Evolutionary conservation across 2,113 vertebrate genomes (phyloP), one percentile per base, ranked within the genome.

Genomic region (Lagopus leucura): DNA sequence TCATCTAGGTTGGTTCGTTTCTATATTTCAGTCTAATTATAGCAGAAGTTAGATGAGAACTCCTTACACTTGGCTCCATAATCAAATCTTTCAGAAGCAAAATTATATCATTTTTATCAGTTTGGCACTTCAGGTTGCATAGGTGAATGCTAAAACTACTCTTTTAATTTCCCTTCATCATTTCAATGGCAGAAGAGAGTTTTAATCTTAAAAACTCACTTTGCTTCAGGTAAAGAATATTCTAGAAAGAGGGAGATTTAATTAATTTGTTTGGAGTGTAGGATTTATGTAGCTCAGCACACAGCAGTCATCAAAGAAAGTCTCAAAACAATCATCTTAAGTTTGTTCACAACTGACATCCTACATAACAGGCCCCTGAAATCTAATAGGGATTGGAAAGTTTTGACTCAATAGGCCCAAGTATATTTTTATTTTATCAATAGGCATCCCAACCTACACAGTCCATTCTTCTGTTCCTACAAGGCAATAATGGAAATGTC

Each of bases 1-100:
- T 96, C 91, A 92, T 45, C 64, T 80, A 85, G 87, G 88, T 92
- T 82, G 75, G 45, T 87, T 85, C 64, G 58, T n/a, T 82, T 85
- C 10, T 87, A 15, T 66, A 28, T 27, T 52, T 19, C 43, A 76
- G 54, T 45, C 54, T 82, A 94, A 95, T 91, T 89, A 82, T 8
- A 73, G 36, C 28, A 48, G 36, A 82, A 91, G 30, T 78, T 83
- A 77, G 12, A 32, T 10, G 85, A 80, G 87, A 60, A 38, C 16
- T 87, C 72, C 43, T 94, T 86, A 73, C 71, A 58, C n/a, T 83
- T 34, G 60, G 12, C 14, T 86, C 16, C 36, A 2, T 18, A 12
- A 67, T 70, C 58, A 83, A 75, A 79, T 36, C n/a, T 45, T 92
- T 85, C 45, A 73, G 71, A 88, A 70, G 3, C 11, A 82, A 66